A percentile compares a stretch with the other conserved stretches of the same genome.
Evolutionary conservation across 1,140 invertebrate genomes (phyloP).

Genomic region (Bombus waltoni): DNA sequence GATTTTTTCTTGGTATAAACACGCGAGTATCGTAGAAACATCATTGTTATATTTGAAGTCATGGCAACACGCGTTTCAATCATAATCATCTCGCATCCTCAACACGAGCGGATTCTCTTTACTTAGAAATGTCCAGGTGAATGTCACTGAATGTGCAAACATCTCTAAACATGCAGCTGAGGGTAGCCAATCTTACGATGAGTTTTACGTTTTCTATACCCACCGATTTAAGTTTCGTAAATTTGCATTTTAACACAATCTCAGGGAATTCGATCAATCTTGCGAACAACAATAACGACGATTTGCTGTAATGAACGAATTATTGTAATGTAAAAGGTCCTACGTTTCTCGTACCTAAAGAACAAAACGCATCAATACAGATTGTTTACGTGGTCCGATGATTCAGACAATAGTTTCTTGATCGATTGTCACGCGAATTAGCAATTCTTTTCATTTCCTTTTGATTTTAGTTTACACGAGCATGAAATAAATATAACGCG

Average conservation of each 20-base stretch:
- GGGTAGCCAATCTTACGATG: conserved; percentile 55
- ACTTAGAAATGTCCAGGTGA: background rate
- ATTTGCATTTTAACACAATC: background rate
- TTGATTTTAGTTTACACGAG: background rate
- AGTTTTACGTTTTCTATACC: conserved; percentile 26
- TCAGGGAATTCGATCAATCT: conserved; percentile 36
- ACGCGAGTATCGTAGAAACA: background rate
- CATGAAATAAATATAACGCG: background rate
- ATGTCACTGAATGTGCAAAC: conserved; percentile 46
- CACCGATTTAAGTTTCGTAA: conserved; percentile 16
- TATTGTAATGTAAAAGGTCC: conserved; percentile 2
- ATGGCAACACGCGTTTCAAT: background rate
- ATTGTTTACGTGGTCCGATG: background rate
- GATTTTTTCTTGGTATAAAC: conserved; percentile 13
- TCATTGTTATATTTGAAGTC: background rate
- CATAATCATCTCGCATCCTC: conserved; percentile 16
- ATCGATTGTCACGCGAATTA: conserved; percentile 6
- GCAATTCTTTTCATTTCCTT: too few species aligned
- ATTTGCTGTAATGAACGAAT: background rate
- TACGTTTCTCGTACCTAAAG: conserved; percentile 46
- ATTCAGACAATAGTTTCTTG: background rate
- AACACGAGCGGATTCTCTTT: background rate
- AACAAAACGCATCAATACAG: background rate
- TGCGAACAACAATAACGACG: conserved; percentile 4
- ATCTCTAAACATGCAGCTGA: conserved; percentile 70